Conservation (phyloP, 2,888 invertebrate species). For the Uloborus plumipes region DNA sequence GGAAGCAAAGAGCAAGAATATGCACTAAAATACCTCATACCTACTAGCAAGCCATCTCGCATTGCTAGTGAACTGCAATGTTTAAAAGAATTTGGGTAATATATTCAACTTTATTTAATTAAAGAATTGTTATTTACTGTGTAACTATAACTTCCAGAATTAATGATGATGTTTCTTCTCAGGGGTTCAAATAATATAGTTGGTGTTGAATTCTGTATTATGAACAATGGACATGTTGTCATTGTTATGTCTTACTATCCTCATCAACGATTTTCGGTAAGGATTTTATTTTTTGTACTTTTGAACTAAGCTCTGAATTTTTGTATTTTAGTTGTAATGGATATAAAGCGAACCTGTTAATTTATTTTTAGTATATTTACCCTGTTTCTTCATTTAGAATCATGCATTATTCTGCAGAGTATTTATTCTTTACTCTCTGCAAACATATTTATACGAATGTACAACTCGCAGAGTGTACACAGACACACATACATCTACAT, state of each 20-base stretch:
- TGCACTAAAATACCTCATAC: constrained; percentile 89
- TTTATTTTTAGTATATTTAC: not conserved
- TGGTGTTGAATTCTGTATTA: constrained; percentile 83
- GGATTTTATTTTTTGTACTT: constrained; percentile 68
- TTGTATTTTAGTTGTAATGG: constrained; percentile 4
- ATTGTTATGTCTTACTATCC: constrained; percentile 91
- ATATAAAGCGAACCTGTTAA: not conserved
- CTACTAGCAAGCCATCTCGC: constrained; percentile 86
- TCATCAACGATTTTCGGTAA: constrained; percentile 84
- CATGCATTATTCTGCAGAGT: too few relatives aligned
- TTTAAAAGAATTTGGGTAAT: constrained; percentile 75
- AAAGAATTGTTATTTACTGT: not conserved
- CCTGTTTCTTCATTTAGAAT: not conserved
- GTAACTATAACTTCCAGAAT: not conserved
- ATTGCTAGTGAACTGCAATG: constrained; percentile 86
- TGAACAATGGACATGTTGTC: constrained; percentile 83
- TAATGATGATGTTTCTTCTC: not conserved
- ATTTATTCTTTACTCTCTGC: too few relatives aligned
- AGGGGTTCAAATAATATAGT: constrained; percentile 87
- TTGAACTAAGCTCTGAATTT: too few relatives aligned
- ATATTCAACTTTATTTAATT: not conserved
- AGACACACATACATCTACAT: too few relatives aligned
- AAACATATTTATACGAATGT: too few relatives aligned
- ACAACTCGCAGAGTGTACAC: too few relatives aligned
- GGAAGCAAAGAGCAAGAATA: constrained; percentile 73